Percentiles rank a stretch among this genome's conserved stretches.
These are phyloP conservation scores for Diarsia mendica DNA, from an alignment of 2,888 invertebrate genomes.

Conservation along the genomic window DNA sequence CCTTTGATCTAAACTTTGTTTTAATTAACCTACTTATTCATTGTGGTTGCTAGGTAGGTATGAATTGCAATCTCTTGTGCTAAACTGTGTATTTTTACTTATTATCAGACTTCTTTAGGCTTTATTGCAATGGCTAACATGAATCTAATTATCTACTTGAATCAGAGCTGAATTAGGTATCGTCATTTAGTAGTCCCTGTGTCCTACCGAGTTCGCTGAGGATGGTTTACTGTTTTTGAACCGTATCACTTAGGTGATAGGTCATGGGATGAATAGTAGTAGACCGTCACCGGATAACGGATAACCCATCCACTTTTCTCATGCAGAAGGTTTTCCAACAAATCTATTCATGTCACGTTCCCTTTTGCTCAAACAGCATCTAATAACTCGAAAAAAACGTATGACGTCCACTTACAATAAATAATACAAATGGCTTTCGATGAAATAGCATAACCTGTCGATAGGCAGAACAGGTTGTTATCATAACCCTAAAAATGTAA, in stretches of 20 bases:
- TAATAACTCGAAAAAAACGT: constrained; percentile 9
- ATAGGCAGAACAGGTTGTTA: constrained; percentile 42
- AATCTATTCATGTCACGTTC: neutral
- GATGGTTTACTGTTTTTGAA: too few relatives aligned
- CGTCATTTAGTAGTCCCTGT: neutral
- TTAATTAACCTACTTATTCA: neutral
- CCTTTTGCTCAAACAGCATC: neutral
- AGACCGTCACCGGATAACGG: too few relatives aligned
- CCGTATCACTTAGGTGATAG: too few relatives aligned
- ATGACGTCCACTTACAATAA: constrained; percentile 12
- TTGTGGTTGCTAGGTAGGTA: neutral
- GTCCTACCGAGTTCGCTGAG: too few relatives aligned
- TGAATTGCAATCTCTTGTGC: neutral
- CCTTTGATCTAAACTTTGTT: constrained; percentile 9
- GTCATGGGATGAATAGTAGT: too few relatives aligned
- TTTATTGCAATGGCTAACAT: neutral
- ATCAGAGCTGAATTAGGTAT: too few relatives aligned
- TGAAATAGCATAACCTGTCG: constrained; percentile 24
- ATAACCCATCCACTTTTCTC: neutral
- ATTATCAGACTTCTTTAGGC: neutral
- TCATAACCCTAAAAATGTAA: constrained; percentile 31
- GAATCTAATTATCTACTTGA: neutral
- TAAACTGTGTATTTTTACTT: neutral
- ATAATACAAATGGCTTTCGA: constrained; percentile 39
- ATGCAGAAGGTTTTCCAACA: neutral